Base-by-base conservation (phyloP, 2,113 vertebrate species). In the Otocyon megalotis region DNA sequence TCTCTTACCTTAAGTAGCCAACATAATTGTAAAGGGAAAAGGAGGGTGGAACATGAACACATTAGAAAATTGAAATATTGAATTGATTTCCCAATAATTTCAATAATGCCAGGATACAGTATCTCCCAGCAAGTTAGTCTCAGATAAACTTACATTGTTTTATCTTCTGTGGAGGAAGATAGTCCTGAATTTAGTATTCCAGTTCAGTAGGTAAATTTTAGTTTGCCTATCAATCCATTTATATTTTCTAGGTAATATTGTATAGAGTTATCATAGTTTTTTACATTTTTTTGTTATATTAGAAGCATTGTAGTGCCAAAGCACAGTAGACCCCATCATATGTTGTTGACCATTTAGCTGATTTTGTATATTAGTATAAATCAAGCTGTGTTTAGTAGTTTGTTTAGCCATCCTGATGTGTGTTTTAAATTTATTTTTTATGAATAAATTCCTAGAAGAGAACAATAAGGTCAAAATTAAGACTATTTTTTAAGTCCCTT, bases 251-350 rank as follows among this genome's bases (percentile, higher is more conserved):
- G 56, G n/a, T 96, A 54, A 65, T 53, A 28, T 5, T 67, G 2
- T 72, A 16, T 82, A 54, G 14, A 43, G 28, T 67, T 94, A 16
- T 79, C 74, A 69, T 54, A 32, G 10, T 65, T 54, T 65, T 79
- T 96, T 88, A 2, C 15, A 56, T 54, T 88, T 94, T 86, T 74
- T 81, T 83, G 72, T 93, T 82, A 37, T 71, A 32, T 67, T 90
- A 58, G 79, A 67, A 79, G 37, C 37, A 71, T 84, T 95, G 96
- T 69, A 48, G 67, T 79, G n/a, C 28, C 72, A 96, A 83, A 95
- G 37, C 50, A 76, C 5, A 60, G 3, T 48, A 85, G 56, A 86
- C 30, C 14, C 53, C 65, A 43, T 96, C 30, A 62, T 72, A 9
- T 76, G 22, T 56, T 93, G 28, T 91, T 86, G 56, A 91, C n/a